These are phyloP conservation scores for Pogonocherus hispidulus DNA, from an alignment of 2,888 invertebrate genomes.

Conservation along the genomic window DNA sequence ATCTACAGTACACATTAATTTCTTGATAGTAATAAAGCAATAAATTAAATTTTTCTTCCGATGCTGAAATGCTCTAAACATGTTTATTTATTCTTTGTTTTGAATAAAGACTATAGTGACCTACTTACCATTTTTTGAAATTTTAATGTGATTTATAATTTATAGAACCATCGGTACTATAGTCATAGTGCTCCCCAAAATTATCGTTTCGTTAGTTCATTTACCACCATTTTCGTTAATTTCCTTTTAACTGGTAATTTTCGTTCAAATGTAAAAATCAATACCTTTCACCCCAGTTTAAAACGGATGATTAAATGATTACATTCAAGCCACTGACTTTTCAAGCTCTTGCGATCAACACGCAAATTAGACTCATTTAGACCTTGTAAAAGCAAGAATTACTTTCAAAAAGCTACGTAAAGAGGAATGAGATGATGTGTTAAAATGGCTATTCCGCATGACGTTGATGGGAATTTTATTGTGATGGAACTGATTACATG, in stretches of 20 bases:
- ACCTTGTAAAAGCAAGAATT: slow-evolving; percentile 19
- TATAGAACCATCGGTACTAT: no score
- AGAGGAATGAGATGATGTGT: background rate
- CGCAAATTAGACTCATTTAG: slow-evolving; percentile 10
- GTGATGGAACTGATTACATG: slow-evolving; percentile 16
- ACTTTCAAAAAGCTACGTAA: background rate
- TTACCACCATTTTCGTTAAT: no score
- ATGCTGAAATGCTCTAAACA: no score
- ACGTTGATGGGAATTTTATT: slow-evolving; percentile 8
- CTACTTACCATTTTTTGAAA: no score
- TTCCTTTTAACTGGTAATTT: background rate
- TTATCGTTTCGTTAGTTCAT: no score
- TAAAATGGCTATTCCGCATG: background rate
- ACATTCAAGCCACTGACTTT: background rate
- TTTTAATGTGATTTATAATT: no score
- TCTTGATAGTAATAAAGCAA: no score
- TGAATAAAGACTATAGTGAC: no score
- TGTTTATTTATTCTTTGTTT: no score
- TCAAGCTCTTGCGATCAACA: slow-evolving; percentile 3
- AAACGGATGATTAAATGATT: background rate
- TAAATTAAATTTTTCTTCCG: no score
- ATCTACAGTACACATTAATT: no score
- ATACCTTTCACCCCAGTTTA: background rate
- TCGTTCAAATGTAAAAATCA: background rate
- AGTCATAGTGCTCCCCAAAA: no score